Percentiles rank a stretch among this genome's conserved stretches.
These are phyloP conservation scores for Trachelus stipa DNA, from an alignment of 2,888 invertebrate genomes.

Conservation along the genomic window DNA sequence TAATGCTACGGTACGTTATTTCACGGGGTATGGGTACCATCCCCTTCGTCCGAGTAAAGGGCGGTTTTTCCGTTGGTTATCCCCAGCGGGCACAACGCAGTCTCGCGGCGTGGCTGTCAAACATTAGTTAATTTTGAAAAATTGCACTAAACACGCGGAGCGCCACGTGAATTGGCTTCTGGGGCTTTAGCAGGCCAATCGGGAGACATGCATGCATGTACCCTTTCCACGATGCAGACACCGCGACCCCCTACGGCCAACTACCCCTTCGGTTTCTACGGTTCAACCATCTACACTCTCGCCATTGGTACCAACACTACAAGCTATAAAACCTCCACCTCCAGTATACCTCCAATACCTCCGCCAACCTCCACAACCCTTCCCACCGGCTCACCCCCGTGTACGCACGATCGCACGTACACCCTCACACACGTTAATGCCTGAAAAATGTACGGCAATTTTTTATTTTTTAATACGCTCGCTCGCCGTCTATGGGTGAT, in stretches of 20 bases:
- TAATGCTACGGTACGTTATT: conserved; percentile 47
- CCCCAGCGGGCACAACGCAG: conserved; percentile 14
- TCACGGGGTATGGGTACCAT: conserved; percentile 13
- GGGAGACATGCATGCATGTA: conserved; percentile 50
- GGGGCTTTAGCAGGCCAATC: conserved; percentile 58
- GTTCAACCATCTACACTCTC: background rate
- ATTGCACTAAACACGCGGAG: conserved; percentile 59
- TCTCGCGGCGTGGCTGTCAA: conserved; percentile 51
- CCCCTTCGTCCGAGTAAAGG: background rate
- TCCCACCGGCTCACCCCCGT: conserved; percentile 21
- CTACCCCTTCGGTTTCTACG: conserved; percentile 5
- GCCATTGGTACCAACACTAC: background rate
- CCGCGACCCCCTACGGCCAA: conserved; percentile 4
- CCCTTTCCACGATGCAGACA: conserved; percentile 10
- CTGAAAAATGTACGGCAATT: conserved; percentile 67
- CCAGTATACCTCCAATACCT: background rate
- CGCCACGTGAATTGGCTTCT: conserved; percentile 55
- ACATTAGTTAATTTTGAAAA: conserved; percentile 65
- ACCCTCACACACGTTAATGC: conserved; percentile 56
- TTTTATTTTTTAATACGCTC: conserved; percentile 66
- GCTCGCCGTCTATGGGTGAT: conserved; percentile 27
- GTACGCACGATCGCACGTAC: conserved; percentile 22
- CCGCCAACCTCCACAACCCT: conserved; percentile 2
- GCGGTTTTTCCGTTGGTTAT: conserved; percentile 5
- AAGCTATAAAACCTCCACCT: background rate